A percentile compares a stretch with the other conserved stretches of the same genome.
Evolutionary conservation across 2,113 vertebrate species (phyloP).

Genomic region (Cephalopterus ornatus): DNA sequence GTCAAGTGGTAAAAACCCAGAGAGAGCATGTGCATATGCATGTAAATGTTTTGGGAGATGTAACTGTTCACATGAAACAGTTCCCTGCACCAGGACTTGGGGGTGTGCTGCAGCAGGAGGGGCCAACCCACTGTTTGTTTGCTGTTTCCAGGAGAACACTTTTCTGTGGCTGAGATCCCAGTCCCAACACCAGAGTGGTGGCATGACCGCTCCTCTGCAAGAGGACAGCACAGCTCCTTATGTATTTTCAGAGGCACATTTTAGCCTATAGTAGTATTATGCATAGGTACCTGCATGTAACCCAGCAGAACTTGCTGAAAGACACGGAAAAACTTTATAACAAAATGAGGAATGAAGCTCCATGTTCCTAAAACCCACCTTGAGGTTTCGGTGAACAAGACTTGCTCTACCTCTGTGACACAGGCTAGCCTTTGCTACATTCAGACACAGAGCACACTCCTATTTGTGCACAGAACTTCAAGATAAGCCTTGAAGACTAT

Average conservation of each 20-base stretch:
- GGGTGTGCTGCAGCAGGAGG: not conserved
- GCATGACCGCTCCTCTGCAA: not conserved
- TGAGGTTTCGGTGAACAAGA: not conserved
- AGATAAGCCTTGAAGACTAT: not conserved
- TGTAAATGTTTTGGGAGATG: not conserved
- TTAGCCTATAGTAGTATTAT: not conserved
- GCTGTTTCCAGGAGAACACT: not conserved
- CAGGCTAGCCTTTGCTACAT: not conserved
- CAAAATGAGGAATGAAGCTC: not conserved
- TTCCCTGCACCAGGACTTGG: not conserved
- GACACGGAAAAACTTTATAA: not conserved
- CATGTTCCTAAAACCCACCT: not conserved
- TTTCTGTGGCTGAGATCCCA: fast-evolving
- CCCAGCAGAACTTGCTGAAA: not conserved
- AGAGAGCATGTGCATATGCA: not conserved
- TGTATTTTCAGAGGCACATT: not conserved
- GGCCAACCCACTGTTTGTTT: not conserved
- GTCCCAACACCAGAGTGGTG: not conserved
- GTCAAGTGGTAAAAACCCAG: not conserved
- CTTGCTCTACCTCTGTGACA: not conserved
- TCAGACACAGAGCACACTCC: not conserved
- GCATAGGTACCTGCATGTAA: not conserved
- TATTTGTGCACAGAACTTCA: not conserved
- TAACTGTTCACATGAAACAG: not conserved
- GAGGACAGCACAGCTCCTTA: not conserved